Conservation (phyloP, 2,888 invertebrate genomes). For the Dynastes tityus region DNA sequence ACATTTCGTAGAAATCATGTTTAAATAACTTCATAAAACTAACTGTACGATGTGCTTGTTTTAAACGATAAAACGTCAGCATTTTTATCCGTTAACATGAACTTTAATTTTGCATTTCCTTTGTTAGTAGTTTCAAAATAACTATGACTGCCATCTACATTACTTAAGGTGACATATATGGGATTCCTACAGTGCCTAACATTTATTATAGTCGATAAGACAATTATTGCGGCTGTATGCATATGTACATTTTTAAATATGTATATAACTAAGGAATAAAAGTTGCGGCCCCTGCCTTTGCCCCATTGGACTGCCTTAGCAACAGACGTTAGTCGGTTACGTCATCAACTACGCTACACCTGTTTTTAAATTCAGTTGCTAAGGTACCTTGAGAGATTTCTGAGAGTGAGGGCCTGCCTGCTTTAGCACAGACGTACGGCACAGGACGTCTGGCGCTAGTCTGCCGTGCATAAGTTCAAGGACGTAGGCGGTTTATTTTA, state of each 20-base stretch:
- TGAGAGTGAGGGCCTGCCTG: slow-evolving; percentile 23
- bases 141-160: too few species aligned
- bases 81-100: too few species aligned
- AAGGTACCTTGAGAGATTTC: slow-evolving; percentile 47
- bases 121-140: too few species aligned
- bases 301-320: slow-evolving; percentile 40
- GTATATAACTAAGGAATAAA: slow-evolving; percentile 4
- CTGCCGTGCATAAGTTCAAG: slow-evolving; percentile 56
- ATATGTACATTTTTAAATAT: not conserved
- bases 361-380: slow-evolving; percentile 51
- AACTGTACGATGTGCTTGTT: too few species aligned
- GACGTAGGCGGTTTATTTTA: slow-evolving; percentile 54
- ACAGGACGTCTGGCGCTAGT: slow-evolving; percentile 52
- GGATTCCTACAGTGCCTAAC: too few species aligned
- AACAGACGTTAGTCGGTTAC: slow-evolving; percentile 35
- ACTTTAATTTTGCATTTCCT: too few species aligned
- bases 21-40: too few species aligned
- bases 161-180: too few species aligned
- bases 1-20: too few species aligned
- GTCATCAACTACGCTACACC: slow-evolving; percentile 45
- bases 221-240: not conserved
- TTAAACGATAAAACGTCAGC: too few species aligned
- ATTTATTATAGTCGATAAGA: too few species aligned
- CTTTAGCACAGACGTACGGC: slow-evolving; percentile 53
- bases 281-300: slow-evolving; percentile 30